Evolutionary conservation across 53 echinoderm and acorn worm genomes (phyloP), one percentile per base, ranked within the genome.

Genomic region (Paelopatides confundens): DNA sequence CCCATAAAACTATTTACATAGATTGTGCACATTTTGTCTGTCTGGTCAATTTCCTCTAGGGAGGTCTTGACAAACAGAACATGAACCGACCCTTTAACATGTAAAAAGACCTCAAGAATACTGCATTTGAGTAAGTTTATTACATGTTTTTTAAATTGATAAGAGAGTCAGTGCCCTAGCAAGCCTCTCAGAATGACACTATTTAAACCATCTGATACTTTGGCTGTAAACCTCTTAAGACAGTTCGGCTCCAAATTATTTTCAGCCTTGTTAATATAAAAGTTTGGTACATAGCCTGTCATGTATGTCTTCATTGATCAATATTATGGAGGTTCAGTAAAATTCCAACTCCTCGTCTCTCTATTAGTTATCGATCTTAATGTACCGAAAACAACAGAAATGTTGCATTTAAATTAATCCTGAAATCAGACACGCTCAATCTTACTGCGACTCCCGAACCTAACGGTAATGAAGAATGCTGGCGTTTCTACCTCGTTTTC

Each of bases 361-460:
- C 74, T 40, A 26, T 74, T 38, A 46, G 26, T 46, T 74, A 74
- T 74, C 46, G 74, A 74, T 74, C 74, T 39, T 74, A 74, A 74
- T 74, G 27, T 74, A 46, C 46, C 39, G 74, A 43, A 74, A 74
- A 74, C 74, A 74, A 28, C 39, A 9, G 47, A 74, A n/a, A 74
- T 74, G 74, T 74, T 74, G 74, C 74, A 74, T 35, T 74, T 40
- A 74, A 74, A 74, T 74, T 74, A 74, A 74, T 26, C 74, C 74
- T 74, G 74, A 74, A 74, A 74, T 74, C 74, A 74, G 74, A 74
- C 74, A 26, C 74, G 38, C 43, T 38, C 74, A 46, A 36, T 74
- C 35, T 74, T 39, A 26, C 40, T 18, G 23, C 74, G 46, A 74
- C 40, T 74, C 47, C 39, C 74, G 21, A 58, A 74, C n/a, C 43